Conservation (phyloP, 64 coral and sea anemone genomes). For the Dendronephthya gigantea region DNA sequence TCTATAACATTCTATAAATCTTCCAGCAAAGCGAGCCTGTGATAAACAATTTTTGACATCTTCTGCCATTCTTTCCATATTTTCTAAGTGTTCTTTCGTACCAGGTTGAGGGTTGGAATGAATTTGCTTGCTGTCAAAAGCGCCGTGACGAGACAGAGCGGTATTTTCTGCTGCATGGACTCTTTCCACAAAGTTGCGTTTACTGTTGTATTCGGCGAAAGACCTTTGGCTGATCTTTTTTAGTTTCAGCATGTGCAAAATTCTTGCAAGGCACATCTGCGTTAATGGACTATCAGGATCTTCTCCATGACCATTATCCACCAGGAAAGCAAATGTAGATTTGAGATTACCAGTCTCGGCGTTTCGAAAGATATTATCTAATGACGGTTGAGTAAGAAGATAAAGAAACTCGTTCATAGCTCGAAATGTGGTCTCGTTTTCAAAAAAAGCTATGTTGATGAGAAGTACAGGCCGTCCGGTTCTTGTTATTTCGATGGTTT, state of each 20-base stretch:
- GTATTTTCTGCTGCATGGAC: neutral
- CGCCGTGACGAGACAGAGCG: neutral
- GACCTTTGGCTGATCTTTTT: neutral
- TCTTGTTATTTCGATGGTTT: constrained; percentile 32
- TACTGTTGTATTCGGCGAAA: neutral
- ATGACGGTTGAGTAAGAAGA: neutral
- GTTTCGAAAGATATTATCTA: neutral
- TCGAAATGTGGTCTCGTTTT: constrained; percentile 22
- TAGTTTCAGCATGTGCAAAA: neutral
- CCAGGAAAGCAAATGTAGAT: neutral
- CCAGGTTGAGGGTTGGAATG: constrained; percentile 16
- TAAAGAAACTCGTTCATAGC: constrained; percentile 23
- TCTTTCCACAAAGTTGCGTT: neutral
- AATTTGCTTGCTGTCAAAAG: constrained; percentile 21
- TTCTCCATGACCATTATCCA: constrained; percentile 1
- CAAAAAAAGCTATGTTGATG: constrained; percentile 35
- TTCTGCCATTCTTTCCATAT: constrained; percentile 49
- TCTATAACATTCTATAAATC: constrained; percentile 25
- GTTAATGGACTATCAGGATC: constrained; percentile 11
- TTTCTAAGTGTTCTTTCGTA: constrained; percentile 35
- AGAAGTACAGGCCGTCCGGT: constrained; percentile 34
- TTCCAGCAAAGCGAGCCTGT: constrained; percentile 29
- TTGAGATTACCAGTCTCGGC: neutral
- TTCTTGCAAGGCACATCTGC: neutral
- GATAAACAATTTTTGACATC: constrained; percentile 30